These are phyloP conservation scores for Ptyas mucosa DNA, from an alignment of 2,113 vertebrate genomes.

Conservation along the genomic window DNA sequence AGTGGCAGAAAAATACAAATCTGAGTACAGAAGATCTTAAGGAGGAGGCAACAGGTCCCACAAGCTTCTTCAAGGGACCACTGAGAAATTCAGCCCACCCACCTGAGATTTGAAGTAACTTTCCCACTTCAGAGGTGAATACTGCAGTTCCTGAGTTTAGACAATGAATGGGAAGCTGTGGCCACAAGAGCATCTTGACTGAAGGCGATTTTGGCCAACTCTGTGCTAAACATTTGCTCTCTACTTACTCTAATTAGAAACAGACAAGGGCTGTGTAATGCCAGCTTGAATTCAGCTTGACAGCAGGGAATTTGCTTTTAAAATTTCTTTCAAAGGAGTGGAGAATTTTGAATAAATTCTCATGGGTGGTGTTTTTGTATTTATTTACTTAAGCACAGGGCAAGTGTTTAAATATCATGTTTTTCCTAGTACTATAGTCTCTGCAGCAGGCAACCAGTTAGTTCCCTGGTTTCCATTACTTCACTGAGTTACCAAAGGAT, in stretches of 20 bases:
- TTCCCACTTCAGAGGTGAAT: background rate
- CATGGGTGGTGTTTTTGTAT: background rate
- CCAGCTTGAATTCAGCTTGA: background rate
- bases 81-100: background rate
- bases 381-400: background rate
- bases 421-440: background rate
- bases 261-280: background rate
- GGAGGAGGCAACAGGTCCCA: background rate
- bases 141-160: background rate
- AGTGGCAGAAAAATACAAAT: background rate
- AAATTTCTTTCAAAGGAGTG: background rate
- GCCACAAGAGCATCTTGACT: background rate
- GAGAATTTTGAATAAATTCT: background rate
- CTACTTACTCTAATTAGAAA: background rate
- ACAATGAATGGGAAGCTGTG: background rate
- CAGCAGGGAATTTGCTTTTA: background rate
- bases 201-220: background rate
- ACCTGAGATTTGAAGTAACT: background rate
- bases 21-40: background rate
- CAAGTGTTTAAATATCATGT: background rate
- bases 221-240: background rate
- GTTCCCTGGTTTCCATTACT: background rate
- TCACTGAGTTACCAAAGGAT: background rate
- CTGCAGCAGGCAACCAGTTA: background rate
- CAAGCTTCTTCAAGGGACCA: background rate